Base-by-base conservation (phyloP, 2,888 invertebrate species). In the Cenopis cana region DNA sequence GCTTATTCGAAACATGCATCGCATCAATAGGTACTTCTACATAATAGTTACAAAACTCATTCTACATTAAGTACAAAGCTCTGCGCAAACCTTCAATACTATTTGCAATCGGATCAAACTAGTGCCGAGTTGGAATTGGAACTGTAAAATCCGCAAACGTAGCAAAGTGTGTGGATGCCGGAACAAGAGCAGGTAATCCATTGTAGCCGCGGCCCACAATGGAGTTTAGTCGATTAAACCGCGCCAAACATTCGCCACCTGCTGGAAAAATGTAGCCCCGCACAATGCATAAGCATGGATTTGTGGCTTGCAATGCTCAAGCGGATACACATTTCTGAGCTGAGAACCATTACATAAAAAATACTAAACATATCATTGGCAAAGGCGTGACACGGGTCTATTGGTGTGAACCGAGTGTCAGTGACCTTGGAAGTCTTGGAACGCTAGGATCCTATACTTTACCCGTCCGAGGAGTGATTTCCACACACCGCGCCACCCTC, bases 151-250 rank as follows among this genome's bases (percentile, higher is more conserved):
- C 78, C 77, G 73, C 76, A 77, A 77, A 69, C 74, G 75, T 77
- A 75, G 77, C 76, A 78, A 78, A 81, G 76, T 77, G 78, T 77
- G 76, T 73, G 76, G 75, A 76, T 72, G 69, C 54, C 70, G 74
- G 72, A 76, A 77, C 76, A 79, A 76, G 76, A 77, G 78, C 77
- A 76, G 65, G 83, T 84, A 82, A 87, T 85, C 85, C 80, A 85
- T 86, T 88, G 85, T 84, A 83, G 77, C 78, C 78, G 77, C 76
- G 72, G 77, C 76, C 79, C 77, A 84, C 87, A 85, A 87, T 84
- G 81, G 83, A 84, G 85, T 82, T 84, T 83, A 86, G 83, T 87
- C 88, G 87, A 87, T 88, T 86, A 84, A 88, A 84, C 82, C 76
- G 78, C 82, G 81, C 82, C 81, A 81, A 86, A 85, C 82, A 84